Conservation (phyloP, 2,888 invertebrate species). For the Drosophila maculinotata region DNA sequence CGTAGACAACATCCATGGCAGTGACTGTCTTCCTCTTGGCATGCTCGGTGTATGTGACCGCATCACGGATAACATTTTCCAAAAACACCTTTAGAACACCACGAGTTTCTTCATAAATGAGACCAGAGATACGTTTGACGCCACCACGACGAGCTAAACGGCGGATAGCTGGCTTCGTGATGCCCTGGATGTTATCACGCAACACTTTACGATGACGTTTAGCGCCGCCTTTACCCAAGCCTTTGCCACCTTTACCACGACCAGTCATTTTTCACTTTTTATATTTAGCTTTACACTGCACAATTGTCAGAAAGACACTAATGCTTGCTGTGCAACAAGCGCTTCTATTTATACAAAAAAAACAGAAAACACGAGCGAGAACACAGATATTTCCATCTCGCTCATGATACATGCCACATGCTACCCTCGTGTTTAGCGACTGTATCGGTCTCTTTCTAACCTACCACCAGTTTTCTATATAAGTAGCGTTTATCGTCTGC, state of each 20-base stretch:
- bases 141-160: slow-evolving; percentile 90
- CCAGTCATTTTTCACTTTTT: slow-evolving; percentile 85
- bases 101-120: slow-evolving; percentile 92
- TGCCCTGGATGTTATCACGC: slow-evolving; percentile 92
- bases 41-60: slow-evolving; percentile 92
- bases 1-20: slow-evolving; percentile 94
- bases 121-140: slow-evolving; percentile 90
- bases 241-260: slow-evolving; percentile 92
- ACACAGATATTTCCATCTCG: slow-evolving; percentile 79
- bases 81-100: slow-evolving; percentile 89
- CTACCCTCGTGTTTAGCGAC: not conserved
- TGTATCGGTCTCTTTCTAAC: slow-evolving; percentile 1
- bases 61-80: slow-evolving; percentile 91
- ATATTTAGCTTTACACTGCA: slow-evolving; percentile 84
- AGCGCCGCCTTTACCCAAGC: slow-evolving; percentile 92
- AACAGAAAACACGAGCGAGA: no score
- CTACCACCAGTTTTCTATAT: slow-evolving; percentile 13
- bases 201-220: slow-evolving; percentile 94
- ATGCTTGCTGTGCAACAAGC: not conserved
- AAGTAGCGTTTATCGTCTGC: not conserved
- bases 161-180: slow-evolving; percentile 91
- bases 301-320: not conserved
- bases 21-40: slow-evolving; percentile 93
- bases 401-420: no score
- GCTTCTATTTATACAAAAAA: slow-evolving; percentile 86